Percentiles rank a stretch among this genome's conserved stretches.
Conservation (phyloP, 2,888 invertebrate species). For the Amblyjoppa fuscipennis region DNA sequence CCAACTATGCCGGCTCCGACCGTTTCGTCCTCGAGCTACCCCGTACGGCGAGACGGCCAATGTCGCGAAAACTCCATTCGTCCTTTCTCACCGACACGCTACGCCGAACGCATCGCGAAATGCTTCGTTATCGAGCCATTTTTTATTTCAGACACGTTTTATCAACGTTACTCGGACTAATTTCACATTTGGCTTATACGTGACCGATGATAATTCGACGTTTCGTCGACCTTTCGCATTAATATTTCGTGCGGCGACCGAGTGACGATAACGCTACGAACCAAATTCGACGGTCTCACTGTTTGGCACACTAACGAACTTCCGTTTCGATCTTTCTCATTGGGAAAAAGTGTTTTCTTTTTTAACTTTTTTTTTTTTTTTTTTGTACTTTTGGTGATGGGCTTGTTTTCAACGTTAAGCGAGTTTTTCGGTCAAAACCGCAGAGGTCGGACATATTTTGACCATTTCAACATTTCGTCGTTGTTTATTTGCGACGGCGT, state of each 20-base stretch:
- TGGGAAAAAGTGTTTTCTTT: not conserved
- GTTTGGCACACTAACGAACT: not conserved
- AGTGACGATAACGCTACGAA: conserved; percentile 61
- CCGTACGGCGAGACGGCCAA: conserved; percentile 69
- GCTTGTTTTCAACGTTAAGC: not conserved
- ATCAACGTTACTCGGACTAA: conserved; percentile 16
- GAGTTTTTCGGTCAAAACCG: not conserved
- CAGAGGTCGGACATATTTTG: not conserved
- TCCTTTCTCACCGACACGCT: conserved; percentile 52
- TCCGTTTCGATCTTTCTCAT: not conserved
- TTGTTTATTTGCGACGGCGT: no score
- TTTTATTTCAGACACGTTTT: conserved; percentile 72
- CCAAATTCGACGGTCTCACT: conserved; percentile 65
- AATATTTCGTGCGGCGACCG: conserved; percentile 35
- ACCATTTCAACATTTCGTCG: not conserved
- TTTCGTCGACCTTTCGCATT: not conserved
- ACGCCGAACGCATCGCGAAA: conserved; percentile 1
- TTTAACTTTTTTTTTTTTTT: not conserved
- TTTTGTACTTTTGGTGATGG: not conserved
- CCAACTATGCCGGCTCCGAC: conserved; percentile 63
- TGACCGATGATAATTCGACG: conserved; percentile 66
- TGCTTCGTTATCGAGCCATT: conserved; percentile 34
- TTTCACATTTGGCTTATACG: conserved; percentile 6
- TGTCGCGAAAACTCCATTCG: conserved; percentile 67
- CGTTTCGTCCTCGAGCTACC: conserved; percentile 62